Base-by-base conservation (phyloP, 1,140 invertebrate species). In the Carcinoscorpius rotundicauda region DNA sequence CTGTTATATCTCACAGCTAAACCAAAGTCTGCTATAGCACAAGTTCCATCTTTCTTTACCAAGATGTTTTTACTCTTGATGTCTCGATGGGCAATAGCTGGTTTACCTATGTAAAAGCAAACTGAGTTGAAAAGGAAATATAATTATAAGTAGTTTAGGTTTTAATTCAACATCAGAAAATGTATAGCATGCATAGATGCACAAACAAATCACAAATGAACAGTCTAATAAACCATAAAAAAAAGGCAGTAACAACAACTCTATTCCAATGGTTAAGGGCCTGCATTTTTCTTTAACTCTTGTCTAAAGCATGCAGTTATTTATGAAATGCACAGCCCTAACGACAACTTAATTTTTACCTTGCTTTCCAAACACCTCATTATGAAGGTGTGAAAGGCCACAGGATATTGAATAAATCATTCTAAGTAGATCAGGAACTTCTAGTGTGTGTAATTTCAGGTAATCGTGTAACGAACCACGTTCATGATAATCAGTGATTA, bases 401-500 rank as follows among this genome's bases (percentile, higher is more conserved):
- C 29, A 29, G 29, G 85, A 0, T 71, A 73, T 62, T 72, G 73
- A 53, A 71, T 71, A 49, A 74, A 69, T 29, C 65, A 72, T 51
- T 49, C 60, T 61, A 5, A 66, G 49, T 58, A 64, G 63, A 5
- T 58, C 60, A 49, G 51, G 5, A 49, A 61, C 57, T 51, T 67
- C 66, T 10, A 68, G 51, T 51, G 86, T 85, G 53, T 83, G 83
- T 5, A 82, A 83, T 71, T 88, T 86, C 3, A 96, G 78, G 78
- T 92, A 93, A 77, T 96, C 92, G 74, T 93, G 87, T 1, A 97
- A 78, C 4, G 92, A 95, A 10, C 93, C 93, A 64, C 85, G 77
- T 72, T 91, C 87, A 75, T 95, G 92, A 73, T 91, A 97, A 72
- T 96, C 91, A 0, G 92, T 93, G 55, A 94, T 89, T 9, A 94